Conservation (phyloP, 2,113 vertebrate species). For the Catharus minimus region DNA sequence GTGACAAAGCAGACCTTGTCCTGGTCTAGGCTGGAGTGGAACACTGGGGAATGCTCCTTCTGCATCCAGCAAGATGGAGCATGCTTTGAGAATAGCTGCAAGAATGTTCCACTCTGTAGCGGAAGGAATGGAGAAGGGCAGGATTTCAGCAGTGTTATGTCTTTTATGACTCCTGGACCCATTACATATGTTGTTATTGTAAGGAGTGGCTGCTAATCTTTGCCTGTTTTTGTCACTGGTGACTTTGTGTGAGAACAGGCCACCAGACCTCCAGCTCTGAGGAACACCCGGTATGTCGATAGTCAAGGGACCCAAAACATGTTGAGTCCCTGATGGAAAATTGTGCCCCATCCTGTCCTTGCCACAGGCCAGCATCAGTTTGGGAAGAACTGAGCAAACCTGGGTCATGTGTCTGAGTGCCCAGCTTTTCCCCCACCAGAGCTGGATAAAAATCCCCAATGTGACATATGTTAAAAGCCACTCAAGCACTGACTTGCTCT, state of each 20-base stretch:
- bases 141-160: neutral
- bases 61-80: neutral
- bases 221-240: neutral
- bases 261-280: neutral
- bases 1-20: neutral
- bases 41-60: neutral
- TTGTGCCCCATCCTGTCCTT: neutral
- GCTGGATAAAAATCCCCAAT: neutral
- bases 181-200: neutral
- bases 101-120: neutral
- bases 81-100: neutral
- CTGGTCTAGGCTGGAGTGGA: neutral
- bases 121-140: neutral
- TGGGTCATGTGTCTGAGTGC: fast-evolving
- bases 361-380: neutral
- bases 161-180: neutral
- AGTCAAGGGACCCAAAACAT: neutral
- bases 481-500: neutral
- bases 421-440: fast-evolving
- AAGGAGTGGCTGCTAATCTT: neutral
- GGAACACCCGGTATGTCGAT: fast-evolving
- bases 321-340: neutral
- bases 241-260: neutral
- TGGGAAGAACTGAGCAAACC: neutral
- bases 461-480: neutral